Evolutionary conservation across 2,113 vertebrate genomes (phyloP).

Genomic region (Sinocyclocheilus anophthalmus): DNA sequence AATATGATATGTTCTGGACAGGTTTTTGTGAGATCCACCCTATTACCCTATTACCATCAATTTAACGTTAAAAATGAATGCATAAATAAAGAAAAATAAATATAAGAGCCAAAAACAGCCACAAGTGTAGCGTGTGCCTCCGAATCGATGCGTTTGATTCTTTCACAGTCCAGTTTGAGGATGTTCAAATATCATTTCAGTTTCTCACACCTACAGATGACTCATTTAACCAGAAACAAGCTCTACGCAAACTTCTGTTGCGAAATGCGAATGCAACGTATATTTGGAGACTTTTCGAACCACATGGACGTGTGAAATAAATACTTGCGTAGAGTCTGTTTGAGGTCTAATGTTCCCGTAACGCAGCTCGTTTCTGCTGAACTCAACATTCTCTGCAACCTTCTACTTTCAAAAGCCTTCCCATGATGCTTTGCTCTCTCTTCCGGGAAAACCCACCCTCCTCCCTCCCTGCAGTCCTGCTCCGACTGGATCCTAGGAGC

Average conservation of each 20-base stretch:
- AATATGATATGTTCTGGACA: neutral
- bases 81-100: neutral
- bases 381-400: neutral
- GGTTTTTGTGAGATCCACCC: neutral
- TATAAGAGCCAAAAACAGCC: neutral
- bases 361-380: neutral
- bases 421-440: constrained; percentile 26
- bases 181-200: neutral
- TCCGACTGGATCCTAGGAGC: constrained; percentile 78
- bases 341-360: neutral
- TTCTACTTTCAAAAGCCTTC: constrained; percentile 13
- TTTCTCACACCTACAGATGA: neutral
- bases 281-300: neutral
- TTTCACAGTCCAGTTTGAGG: neutral
- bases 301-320: neutral
- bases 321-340: neutral
- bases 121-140: neutral
- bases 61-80: neutral
- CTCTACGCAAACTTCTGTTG: neutral
- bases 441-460: neutral
- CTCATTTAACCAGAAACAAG: neutral
- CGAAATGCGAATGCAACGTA: too few species aligned
- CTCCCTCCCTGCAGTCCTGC: too few species aligned
- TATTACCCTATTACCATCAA: neutral
- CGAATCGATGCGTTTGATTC: neutral